Evolutionary conservation across 2,888 invertebrate species (phyloP).

Genomic region (Thysanoteuthis rhombus): DNA sequence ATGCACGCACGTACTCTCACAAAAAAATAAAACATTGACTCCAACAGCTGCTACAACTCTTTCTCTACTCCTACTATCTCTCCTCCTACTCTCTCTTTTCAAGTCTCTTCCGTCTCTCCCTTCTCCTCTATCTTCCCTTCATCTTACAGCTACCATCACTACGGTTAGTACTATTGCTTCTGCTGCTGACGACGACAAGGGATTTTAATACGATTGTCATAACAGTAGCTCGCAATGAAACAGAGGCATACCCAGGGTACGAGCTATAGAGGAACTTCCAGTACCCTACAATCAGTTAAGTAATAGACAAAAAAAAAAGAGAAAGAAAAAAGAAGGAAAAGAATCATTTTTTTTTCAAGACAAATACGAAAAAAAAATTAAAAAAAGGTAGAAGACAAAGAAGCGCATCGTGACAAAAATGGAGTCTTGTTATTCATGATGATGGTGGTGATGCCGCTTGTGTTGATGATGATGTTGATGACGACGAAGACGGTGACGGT

Average conservation of each 20-base stretch:
- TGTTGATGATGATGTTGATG: neutral
- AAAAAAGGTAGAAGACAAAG: neutral
- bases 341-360: too few species aligned
- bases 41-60: neutral
- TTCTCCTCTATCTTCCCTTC: neutral
- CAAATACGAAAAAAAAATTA: neutral
- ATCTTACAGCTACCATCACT: neutral
- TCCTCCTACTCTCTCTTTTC: neutral
- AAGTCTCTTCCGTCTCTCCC: neutral
- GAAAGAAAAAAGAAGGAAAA: neutral
- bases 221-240: neutral
- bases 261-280: neutral
- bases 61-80: neutral
- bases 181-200: neutral
- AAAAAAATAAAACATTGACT: neutral
- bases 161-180: neutral
- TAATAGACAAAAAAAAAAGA: neutral
- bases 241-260: neutral
- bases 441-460: neutral
- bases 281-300: neutral
- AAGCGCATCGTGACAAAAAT: neutral
- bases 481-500: neutral
- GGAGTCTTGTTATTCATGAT: neutral
- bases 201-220: neutral
- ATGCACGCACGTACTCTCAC: neutral